Percentiles rank a stretch among this genome's conserved stretches.
These are phyloP conservation scores for Cephus cinctus DNA, from an alignment of 1,140 invertebrate genomes.

Conservation along the genomic window DNA sequence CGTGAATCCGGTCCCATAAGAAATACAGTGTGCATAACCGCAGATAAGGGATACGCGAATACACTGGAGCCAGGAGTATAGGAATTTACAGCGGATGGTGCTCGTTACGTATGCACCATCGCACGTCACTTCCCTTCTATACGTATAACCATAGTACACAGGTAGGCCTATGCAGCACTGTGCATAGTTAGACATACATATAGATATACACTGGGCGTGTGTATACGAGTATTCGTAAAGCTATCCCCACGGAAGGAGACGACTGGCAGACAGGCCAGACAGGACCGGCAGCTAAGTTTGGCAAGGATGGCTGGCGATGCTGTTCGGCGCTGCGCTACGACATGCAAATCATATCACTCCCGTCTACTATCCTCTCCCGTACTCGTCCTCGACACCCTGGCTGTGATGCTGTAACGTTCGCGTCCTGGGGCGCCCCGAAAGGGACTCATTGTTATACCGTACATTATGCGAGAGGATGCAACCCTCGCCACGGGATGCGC, in stretches of 20 bases:
- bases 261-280: too few species aligned
- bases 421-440: background rate
- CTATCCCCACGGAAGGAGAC: constrained; percentile 18
- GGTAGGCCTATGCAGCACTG: too few species aligned
- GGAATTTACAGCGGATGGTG: background rate
- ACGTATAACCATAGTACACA: too few species aligned
- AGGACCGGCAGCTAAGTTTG: background rate
- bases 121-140: constrained; percentile 39
- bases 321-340: too few species aligned
- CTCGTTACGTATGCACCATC: constrained; percentile 46
- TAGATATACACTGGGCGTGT: too few species aligned
- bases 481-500: background rate
- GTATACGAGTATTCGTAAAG: too few species aligned
- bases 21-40: too few species aligned
- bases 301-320: too few species aligned
- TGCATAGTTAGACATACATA: too few species aligned
- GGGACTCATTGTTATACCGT: constrained; percentile 2
- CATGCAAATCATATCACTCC: constrained; percentile 51
- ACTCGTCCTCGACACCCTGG: background rate
- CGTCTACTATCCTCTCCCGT: too few species aligned
- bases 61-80: background rate
- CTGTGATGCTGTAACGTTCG: constrained; percentile 1
- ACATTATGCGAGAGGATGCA: constrained; percentile 1
- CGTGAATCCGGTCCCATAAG: too few species aligned
- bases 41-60: too few species aligned